These are phyloP conservation scores for Etheostoma nigrum DNA, from an alignment of 2,797 vertebrate genomes.

Conservation along the genomic window DNA sequence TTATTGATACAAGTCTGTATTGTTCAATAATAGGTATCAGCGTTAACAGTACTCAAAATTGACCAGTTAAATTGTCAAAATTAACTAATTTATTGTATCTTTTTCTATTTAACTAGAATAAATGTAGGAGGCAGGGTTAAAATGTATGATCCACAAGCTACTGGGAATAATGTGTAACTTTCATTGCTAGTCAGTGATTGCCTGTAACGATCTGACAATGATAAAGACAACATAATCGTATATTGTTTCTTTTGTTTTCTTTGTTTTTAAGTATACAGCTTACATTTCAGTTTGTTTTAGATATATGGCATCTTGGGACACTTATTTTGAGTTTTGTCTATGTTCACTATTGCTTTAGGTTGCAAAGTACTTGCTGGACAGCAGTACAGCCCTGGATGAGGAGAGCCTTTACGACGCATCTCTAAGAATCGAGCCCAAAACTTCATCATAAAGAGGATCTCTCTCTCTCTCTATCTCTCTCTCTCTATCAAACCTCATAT, in stretches of 20 bases:
- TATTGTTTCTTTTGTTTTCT: not conserved
- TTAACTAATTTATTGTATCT: accelerated
- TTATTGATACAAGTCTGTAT: not conserved
- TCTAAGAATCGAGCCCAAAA: constrained; percentile 95
- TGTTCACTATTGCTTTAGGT: constrained; percentile 81
- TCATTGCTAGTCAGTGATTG: not conserved
- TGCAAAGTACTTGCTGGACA: constrained; percentile 93
- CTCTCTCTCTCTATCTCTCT: not conserved
- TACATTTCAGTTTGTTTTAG: not conserved
- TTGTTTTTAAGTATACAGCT: not conserved
- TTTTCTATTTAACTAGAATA: not conserved
- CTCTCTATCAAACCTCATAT: constrained; percentile 18
- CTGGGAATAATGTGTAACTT: not conserved
- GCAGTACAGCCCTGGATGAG: constrained; percentile 91
- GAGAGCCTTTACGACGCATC: constrained; percentile 96
- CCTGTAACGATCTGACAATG: not conserved
- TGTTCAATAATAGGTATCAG: not conserved
- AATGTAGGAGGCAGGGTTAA: not conserved
- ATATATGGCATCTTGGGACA: not conserved
- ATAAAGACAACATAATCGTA: not conserved
- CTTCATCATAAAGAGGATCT: constrained; percentile 88
- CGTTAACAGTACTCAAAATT: not conserved
- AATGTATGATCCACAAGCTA: not conserved
- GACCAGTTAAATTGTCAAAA: not conserved
- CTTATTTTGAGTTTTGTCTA: not conserved